Base-by-base conservation (phyloP, 2,113 vertebrate species). In the Clarias magur region DNA sequence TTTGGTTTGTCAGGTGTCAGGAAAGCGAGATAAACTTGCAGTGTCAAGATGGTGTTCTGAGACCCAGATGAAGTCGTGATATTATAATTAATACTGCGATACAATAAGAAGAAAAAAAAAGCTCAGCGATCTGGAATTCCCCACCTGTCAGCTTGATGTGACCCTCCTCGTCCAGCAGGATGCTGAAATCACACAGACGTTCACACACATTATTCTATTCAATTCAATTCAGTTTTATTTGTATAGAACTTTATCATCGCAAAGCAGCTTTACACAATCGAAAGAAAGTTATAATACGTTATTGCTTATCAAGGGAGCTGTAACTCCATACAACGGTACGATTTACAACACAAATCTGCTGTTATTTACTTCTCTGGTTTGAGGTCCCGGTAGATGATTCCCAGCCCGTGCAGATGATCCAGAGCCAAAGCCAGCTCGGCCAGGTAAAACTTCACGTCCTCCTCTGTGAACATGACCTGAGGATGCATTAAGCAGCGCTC, bases 401-500 rank as follows among this genome's bases (percentile, higher is more conserved):
- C 96, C 88, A 97, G 94, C 63, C 96, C 80, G 2, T 97, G 96
- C 38, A 97, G 96, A 84, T 97, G 96, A 90, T 97, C 96, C 81
- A 97, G 88, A 0, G 96, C 96, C 93, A 97, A 90, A 85, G 96
- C 96, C 91, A 97, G 93, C 90, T 97, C 96, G 48, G 96, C 96
- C 92, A 97, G 89, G 91, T 97, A 97, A 93, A 97, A 96, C 92
- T 97, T 97, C 89, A 97, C 96, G 42, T 97, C 96, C 88, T 97
- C 96, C 91, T 97, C 96, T 0, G 96, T 97, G 94, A 97, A 97
- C 96, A 97, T 97, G 59, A 97, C 96, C 96, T 97, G 80, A 48
- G 93, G 89, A 80, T 30, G 19, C 9, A 72, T 16, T 30, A 8
- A 1, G 82, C 4, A 85, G 15, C 25, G 42, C 63, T 67, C 8